Percentiles rank a stretch among this genome's conserved stretches.
These are phyloP conservation scores for Onychostoma macrolepis DNA, from an alignment of 2,113 vertebrate species.

Conservation along the genomic window DNA sequence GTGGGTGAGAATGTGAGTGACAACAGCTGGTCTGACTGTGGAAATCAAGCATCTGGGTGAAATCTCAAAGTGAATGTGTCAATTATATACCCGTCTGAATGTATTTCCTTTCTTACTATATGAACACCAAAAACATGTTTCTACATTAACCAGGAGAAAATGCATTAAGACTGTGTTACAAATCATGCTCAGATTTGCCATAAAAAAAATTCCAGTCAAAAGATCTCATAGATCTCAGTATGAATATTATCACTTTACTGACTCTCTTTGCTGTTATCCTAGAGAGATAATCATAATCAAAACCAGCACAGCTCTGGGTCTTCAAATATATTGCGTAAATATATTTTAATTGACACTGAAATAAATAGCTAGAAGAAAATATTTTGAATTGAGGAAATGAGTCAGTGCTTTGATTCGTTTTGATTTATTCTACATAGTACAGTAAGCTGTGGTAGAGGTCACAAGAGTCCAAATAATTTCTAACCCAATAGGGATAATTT, in stretches of 20 bases:
- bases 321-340: neutral
- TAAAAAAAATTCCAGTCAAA: neutral
- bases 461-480: neutral
- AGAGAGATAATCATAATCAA: slow-evolving; percentile 13
- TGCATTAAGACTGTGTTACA: neutral
- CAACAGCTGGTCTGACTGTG: slow-evolving; percentile 2
- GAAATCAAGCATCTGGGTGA: neutral
- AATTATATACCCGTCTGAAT: neutral
- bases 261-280: slow-evolving; percentile 1
- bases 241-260: neutral
- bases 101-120: neutral
- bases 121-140: neutral
- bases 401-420: neutral
- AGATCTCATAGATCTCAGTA: neutral
- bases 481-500: slow-evolving; percentile 3
- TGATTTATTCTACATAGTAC: neutral
- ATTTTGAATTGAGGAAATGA: slow-evolving; percentile 4
- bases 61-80: neutral
- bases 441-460: slow-evolving; percentile 25
- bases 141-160: neutral
- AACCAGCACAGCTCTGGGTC: slow-evolving; percentile 25
- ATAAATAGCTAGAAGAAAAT: neutral
- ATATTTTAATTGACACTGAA: neutral
- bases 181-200: neutral
- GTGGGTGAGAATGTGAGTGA: slow-evolving; percentile 31